Percentiles rank a stretch among this genome's conserved stretches.
Conservation (phyloP, 1,140 invertebrate genomes). For the Leptopilina clavipes region DNA sequence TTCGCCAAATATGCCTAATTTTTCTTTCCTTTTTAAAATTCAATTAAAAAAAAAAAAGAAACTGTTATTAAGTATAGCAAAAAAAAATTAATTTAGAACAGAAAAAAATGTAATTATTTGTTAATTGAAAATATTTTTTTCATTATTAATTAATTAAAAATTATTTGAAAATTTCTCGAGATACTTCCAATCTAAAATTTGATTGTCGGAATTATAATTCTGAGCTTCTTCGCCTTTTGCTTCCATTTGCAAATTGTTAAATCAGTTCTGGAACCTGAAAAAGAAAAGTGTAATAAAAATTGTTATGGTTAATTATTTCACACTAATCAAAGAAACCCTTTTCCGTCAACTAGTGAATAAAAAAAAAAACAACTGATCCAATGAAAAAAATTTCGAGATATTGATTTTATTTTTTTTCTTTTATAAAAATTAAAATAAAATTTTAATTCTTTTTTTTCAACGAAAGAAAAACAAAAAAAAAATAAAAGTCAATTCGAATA, state of each 20-base stretch:
- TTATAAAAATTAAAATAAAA: neutral
- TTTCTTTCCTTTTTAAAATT: no score
- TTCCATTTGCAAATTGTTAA: neutral
- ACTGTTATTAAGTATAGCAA: no score
- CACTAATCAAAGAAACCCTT: slow-evolving; percentile 59
- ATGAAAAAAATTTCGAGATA: neutral
- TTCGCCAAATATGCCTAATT: no score
- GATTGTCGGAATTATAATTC: neutral
- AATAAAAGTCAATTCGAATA: no score
- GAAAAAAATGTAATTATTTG: no score
- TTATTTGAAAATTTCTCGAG: neutral
- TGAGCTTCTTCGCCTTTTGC: neutral
- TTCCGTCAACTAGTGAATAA: neutral
- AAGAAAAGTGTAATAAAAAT: slow-evolving; percentile 11
- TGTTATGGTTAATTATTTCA: neutral
- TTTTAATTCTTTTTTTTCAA: no score
- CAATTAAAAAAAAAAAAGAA: no score
- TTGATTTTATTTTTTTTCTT: neutral
- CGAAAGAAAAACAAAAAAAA: no score
- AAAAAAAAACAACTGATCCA: neutral
- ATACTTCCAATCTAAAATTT: neutral
- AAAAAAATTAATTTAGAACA: no score
- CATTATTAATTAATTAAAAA: neutral
- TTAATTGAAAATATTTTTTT: neutral
- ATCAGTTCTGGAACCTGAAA: slow-evolving; percentile 10